These are phyloP conservation scores for Agriotes lineatus DNA, from an alignment of 2,888 invertebrate species.

Conservation along the genomic window DNA sequence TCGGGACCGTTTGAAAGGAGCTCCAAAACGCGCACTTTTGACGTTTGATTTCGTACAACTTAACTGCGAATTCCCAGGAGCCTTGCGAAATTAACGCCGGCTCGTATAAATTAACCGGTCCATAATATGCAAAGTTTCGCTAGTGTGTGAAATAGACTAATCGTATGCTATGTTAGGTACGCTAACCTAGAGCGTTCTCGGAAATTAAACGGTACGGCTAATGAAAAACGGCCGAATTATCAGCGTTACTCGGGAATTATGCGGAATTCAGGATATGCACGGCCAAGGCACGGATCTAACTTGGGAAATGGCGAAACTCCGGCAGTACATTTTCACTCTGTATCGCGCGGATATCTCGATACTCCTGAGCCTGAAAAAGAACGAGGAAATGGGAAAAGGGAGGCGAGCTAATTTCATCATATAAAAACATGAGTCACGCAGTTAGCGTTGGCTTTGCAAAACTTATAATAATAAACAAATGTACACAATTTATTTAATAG, in stretches of 20 bases:
- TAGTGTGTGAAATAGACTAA: conserved; percentile 31
- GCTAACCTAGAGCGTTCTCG: conserved; percentile 23
- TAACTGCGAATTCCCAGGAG: conserved; percentile 17
- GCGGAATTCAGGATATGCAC: background rate
- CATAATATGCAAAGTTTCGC: conserved; percentile 33
- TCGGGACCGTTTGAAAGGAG: conserved; percentile 39
- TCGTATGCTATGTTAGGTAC: conserved; percentile 29
- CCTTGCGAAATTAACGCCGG: conserved; percentile 29
- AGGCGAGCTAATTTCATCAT: background rate
- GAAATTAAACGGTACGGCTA: conserved; percentile 28
- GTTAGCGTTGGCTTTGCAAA: background rate
- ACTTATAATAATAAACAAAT: conserved; percentile 34
- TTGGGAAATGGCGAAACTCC: background rate
- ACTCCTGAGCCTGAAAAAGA: too few relatives aligned
- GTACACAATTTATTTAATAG: conserved; percentile 43
- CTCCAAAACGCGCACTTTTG: conserved; percentile 33
- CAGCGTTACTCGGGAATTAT: background rate
- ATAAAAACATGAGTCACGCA: background rate
- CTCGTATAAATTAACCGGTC: conserved; percentile 29
- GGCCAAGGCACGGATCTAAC: background rate
- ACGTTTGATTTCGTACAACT: conserved; percentile 37
- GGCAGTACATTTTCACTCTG: too few relatives aligned
- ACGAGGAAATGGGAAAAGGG: background rate
- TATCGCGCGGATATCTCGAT: too few relatives aligned
- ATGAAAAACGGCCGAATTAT: conserved; percentile 29